phyloP scores from a whole-genome alignment of 2,113 vertebrate species.

The Rhodinocichla rosea region DNA sequence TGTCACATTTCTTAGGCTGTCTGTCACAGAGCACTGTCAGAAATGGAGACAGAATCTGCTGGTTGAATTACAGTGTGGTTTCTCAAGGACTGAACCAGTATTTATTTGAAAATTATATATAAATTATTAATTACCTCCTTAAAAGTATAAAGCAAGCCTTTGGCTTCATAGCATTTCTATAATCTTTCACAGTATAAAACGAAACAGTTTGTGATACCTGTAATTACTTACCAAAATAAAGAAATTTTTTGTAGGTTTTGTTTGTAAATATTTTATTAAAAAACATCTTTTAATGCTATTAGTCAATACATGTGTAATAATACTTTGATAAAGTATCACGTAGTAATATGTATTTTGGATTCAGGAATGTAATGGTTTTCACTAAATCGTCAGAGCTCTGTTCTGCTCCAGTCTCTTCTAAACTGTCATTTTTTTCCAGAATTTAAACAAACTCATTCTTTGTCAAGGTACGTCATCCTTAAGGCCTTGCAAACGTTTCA shows the following conservation, averaged over 20 bases:
- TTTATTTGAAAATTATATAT: neutral
- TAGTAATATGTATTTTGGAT: constrained; percentile 41
- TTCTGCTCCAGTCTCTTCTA: constrained; percentile 29
- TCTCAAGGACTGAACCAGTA: neutral
- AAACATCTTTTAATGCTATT: constrained; percentile 68
- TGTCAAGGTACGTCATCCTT: constrained; percentile 47
- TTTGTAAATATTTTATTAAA: constrained; percentile 74
- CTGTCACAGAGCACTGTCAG: neutral
- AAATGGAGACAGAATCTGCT: neutral
- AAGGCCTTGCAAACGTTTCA: constrained; percentile 63
- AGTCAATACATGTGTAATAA: constrained; percentile 71
- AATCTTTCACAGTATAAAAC: neutral
- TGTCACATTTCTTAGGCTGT: neutral
- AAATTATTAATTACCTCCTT: neutral
- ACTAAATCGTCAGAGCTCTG: constrained; percentile 24
- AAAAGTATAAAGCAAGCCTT: neutral
- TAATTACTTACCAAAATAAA: constrained; percentile 30
- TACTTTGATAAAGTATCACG: constrained; percentile 65
- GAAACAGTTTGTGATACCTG: neutral
- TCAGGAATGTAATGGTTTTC: constrained; percentile 55
- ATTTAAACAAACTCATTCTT: constrained; percentile 63
- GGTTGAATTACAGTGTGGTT: neutral
- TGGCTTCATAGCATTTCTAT: neutral
- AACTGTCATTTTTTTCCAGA: neutral
- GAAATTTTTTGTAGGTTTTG: neutral